A percentile compares a stretch with the other conserved stretches of the same genome.
These are phyloP conservation scores for Embidobia sp. DNA, from an alignment of 2,888 invertebrate species.

Conservation along the genomic window DNA sequence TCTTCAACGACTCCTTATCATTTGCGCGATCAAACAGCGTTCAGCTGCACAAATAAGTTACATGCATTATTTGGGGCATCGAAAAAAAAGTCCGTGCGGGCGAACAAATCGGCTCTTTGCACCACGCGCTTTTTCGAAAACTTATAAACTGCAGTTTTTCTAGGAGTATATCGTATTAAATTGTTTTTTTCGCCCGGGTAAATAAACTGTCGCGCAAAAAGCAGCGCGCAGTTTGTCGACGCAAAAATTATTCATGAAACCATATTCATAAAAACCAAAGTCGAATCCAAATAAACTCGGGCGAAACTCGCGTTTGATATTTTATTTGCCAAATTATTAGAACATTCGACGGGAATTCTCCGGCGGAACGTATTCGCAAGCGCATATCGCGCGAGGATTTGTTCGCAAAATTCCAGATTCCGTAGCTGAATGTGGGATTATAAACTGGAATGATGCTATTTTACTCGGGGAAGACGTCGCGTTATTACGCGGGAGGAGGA, in stretches of 20 bases:
- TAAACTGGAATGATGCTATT: slow-evolving; percentile 50
- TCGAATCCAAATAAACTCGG: background rate
- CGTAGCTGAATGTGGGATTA: slow-evolving; percentile 31
- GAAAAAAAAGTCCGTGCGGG: too few relatives aligned
- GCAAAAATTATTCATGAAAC: background rate
- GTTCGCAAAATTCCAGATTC: slow-evolving; percentile 27
- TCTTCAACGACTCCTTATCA: too few relatives aligned
- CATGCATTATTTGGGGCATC: too few relatives aligned
- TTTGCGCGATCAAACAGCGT: too few relatives aligned
- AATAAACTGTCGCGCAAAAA: background rate
- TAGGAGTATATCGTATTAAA: too few relatives aligned
- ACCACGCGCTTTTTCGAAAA: too few relatives aligned
- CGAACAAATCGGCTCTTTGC: too few relatives aligned
- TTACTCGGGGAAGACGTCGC: slow-evolving; percentile 42
- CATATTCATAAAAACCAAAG: slow-evolving; percentile 1
- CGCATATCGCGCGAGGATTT: slow-evolving; percentile 17
- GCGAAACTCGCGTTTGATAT: background rate
- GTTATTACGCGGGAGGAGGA: slow-evolving; percentile 50
- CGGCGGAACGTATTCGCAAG: background rate
- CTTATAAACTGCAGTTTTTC: too few relatives aligned
- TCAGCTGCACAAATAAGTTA: too few relatives aligned
- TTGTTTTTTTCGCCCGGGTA: background rate
- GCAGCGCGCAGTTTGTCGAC: background rate
- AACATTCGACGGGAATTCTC: slow-evolving; percentile 1
- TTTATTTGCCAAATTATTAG: slow-evolving; percentile 12